Evolutionary conservation across 1,140 invertebrate species (phyloP), one percentile per base, ranked within the genome.

Genomic region (Ditylenchus dipsaci): DNA sequence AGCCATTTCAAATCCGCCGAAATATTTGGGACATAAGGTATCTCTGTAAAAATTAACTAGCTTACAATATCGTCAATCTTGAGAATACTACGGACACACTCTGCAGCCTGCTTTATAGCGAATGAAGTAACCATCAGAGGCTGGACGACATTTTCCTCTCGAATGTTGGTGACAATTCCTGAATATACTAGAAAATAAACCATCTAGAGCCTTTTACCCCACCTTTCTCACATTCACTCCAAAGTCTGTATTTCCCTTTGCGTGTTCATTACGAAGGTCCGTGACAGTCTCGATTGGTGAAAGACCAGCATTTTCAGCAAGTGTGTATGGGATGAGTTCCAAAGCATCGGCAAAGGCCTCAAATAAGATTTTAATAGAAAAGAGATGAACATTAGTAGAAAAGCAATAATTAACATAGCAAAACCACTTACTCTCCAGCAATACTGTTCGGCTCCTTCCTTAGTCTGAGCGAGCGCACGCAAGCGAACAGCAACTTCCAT

Each of bases 281-380:
- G 95, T 98, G 0, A 99, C 95, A 0, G 95, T 97, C 59, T 90
- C 84, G 82, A 99, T 97, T 0, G 96, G 90, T 85, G 95, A 97
- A 1, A 99, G 86, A n/a, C 96, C 95, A 27, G 95, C 95, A 85
- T 99, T 99, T 86, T 99, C 96, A n/a, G 96, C 93, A 63, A 99
- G 86, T 1, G 96, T 99, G 61, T 90, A 95, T 1, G 96, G 96
- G 82, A 99, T 91, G 1, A 98, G 89, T 86, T 97, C 94, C 26
- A 99, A 85, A 0, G 95, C 93, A 83, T 96, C 91, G 9, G 95
- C 93, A 87, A 92, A 99, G 0, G 92, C 93, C 69, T 71, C 45
- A 67, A 64, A 69, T n/a, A n/a, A n/a, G n/a, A n/a, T 72, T 90
- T 88, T 73, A 85, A 84, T 38, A 43, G 0, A 23, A 38, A 0